A percentile compares a stretch with the other conserved stretches of the same genome.
Evolutionary conservation across 2,797 vertebrate genomes (phyloP).

Genomic region (Anabas testudineus): DNA sequence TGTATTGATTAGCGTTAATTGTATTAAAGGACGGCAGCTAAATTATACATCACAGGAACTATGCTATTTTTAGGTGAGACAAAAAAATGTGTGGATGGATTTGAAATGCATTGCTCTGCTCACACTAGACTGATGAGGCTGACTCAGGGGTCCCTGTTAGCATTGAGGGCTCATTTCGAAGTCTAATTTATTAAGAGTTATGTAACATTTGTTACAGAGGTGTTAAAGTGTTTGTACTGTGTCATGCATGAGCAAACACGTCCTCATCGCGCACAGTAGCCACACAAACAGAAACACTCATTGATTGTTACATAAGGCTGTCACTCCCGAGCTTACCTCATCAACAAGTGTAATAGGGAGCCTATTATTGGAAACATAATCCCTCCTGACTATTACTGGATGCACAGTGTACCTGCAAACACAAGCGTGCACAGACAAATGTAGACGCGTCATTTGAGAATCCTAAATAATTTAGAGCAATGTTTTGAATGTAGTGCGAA

Average conservation of each 20-base stretch:
- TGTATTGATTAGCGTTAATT: no score
- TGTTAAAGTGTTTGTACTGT: conserved; percentile 5
- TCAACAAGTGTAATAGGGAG: conserved; percentile 45
- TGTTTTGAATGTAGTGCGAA: conserved; percentile 2
- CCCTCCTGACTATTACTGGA: conserved; percentile 50
- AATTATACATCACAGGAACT: background rate
- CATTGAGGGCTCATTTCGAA: background rate
- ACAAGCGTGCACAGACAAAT: conserved; percentile 3
- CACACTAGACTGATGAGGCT: background rate
- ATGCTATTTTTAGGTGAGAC: background rate
- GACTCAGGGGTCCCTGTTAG: conserved; percentile 9
- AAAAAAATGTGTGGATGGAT: conserved; percentile 5
- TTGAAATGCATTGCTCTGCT: background rate
- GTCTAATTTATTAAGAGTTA: conserved; percentile 9
- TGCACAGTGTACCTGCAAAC: conserved; percentile 21
- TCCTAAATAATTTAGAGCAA: background rate
- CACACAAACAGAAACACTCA: conserved; percentile 17
- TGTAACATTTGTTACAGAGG: conserved; percentile 10
- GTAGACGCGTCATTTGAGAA: background rate
- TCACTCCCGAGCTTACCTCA: conserved; percentile 56
- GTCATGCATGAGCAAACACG: conserved; percentile 11
- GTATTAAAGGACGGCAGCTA: background rate
- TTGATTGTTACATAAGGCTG: conserved; percentile 59
- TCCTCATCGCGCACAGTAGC: background rate
- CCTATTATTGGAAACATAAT: conserved; percentile 75